Evolutionary conservation across 2,888 invertebrate genomes (phyloP).

Genomic region (Agelastica alni): DNA sequence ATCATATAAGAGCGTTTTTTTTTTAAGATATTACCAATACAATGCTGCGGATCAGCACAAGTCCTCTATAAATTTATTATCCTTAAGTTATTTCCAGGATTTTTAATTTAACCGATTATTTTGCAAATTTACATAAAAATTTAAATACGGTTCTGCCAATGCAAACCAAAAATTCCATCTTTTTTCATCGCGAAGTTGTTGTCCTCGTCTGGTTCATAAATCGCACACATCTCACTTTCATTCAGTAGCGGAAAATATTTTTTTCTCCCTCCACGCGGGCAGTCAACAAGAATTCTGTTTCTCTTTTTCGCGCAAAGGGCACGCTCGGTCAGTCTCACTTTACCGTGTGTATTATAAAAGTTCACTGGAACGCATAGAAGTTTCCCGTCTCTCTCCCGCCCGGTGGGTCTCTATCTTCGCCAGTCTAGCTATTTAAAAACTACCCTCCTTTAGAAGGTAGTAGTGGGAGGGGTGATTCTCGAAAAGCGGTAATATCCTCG

Average conservation of each 20-base stretch:
- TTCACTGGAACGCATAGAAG: constrained; percentile 52
- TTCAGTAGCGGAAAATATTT: constrained; percentile 50
- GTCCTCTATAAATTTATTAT: too few relatives aligned
- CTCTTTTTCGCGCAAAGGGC: constrained; percentile 23
- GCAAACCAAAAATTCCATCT: constrained; percentile 38
- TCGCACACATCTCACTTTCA: constrained; percentile 50
- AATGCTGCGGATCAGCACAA: too few relatives aligned
- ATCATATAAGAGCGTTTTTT: too few relatives aligned
- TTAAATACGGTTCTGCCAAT: constrained; percentile 33
- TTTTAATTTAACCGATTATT: too few relatives aligned
- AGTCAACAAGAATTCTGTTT: constrained; percentile 45
- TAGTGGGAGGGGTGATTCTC: constrained; percentile 48
- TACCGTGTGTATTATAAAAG: constrained; percentile 50
- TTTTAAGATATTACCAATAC: too few relatives aligned
- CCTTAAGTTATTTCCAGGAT: too few relatives aligned
- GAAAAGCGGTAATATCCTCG: constrained; percentile 48
- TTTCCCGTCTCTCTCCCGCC: constrained; percentile 30
- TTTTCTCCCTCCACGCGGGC: constrained; percentile 51
- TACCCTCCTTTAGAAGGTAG: constrained; percentile 55
- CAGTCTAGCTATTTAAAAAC: constrained; percentile 58
- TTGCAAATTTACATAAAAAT: too few relatives aligned
- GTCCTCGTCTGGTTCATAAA: constrained; percentile 48
- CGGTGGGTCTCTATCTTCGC: constrained; percentile 34
- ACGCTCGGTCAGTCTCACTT: constrained; percentile 35
- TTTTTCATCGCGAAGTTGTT: constrained; percentile 43